These are phyloP conservation scores for Scopus umbretta DNA, from an alignment of 2,113 vertebrate species.

Conservation along the genomic window DNA sequence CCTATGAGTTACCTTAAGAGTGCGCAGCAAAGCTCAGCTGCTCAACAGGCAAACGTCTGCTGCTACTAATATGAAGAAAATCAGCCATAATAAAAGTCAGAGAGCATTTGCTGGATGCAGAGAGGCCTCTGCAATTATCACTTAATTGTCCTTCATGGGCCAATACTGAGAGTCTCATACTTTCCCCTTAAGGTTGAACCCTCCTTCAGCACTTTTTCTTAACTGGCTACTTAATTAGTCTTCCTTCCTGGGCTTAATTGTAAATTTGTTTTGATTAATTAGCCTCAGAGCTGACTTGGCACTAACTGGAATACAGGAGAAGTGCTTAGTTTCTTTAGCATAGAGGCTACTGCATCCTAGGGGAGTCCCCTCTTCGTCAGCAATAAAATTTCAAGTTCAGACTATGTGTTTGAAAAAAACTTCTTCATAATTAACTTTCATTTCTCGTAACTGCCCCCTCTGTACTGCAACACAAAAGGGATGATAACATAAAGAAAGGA, in stretches of 20 bases:
- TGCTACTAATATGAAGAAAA: not conserved
- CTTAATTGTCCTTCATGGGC: slow-evolving; percentile 46
- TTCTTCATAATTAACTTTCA: slow-evolving; percentile 11
- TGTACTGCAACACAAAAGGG: not conserved
- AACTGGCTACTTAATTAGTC: slow-evolving; percentile 62
- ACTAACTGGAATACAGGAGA: slow-evolving; percentile 46
- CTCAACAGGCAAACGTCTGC: not conserved
- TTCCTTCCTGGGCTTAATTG: slow-evolving; percentile 65
- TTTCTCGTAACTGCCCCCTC: not conserved
- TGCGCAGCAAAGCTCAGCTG: not conserved
- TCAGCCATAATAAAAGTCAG: not conserved
- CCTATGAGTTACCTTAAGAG: not conserved
- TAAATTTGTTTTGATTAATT: slow-evolving; percentile 77
- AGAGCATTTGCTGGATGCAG: slow-evolving; percentile 1
- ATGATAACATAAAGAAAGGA: not conserved
- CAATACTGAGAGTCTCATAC: not conserved
- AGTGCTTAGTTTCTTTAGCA: slow-evolving; percentile 36
- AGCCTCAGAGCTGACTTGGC: slow-evolving; percentile 63
- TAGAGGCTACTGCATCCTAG: not conserved
- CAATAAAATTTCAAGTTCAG: slow-evolving; percentile 56
- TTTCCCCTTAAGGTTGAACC: slow-evolving; percentile 24
- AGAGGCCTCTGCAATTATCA: slow-evolving; percentile 46
- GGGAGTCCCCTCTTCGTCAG: slow-evolving; percentile 38
- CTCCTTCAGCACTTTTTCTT: slow-evolving; percentile 64
- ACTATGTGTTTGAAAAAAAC: not conserved